Base-by-base conservation (phyloP, 2,888 invertebrate genomes). In the Eilema griseolum region DNA sequence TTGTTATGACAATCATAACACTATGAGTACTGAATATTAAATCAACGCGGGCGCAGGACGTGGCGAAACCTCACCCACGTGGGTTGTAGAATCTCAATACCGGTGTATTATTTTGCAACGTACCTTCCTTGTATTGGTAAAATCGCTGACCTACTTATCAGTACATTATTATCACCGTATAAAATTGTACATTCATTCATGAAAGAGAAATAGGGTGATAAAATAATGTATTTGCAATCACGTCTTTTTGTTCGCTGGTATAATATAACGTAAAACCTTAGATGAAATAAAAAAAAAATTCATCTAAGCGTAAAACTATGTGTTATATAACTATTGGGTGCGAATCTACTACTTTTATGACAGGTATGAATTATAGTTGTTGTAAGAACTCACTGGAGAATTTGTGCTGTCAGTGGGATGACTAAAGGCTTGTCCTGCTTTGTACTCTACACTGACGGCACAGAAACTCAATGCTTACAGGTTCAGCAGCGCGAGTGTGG, bases 31-130 rank as follows among this genome's bases (percentile, higher is more conserved):
- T 73, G 70, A 81, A 81, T 78, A 75, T 74, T 78, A 74, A 73
- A 72, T 8, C 70, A 62, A 66, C 75, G 76, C 83, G 46, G 69
- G 78, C 78, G 75, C 83, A 86, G 84, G 81, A 80, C 77, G 69
- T 86, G 83, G 76, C 80, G 86, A 71, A 86, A 86, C 16, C 66
- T 65, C 83, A 79, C 86, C 85, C 76, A 86, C 86, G 75, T 76
- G 41, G 31, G 52, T 10, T 52, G 60, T 68, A 74, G 82, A 76
- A 80, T 77, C 72, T 76, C 67, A 74, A 64, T 74, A 69, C 69
- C 67, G 61, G 72, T 70, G 71, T 75, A 68, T 75, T 75, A 68
- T 75, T 79, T 72, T 16, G 68, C 66, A 81, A 77, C 68, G 61
- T 20, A 26, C 11, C 60, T 71, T 65, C 70, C 66, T 61, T 28